Base-by-base conservation (phyloP, 2,797 vertebrate genomes). In the Pygocentrus nattereri region DNA sequence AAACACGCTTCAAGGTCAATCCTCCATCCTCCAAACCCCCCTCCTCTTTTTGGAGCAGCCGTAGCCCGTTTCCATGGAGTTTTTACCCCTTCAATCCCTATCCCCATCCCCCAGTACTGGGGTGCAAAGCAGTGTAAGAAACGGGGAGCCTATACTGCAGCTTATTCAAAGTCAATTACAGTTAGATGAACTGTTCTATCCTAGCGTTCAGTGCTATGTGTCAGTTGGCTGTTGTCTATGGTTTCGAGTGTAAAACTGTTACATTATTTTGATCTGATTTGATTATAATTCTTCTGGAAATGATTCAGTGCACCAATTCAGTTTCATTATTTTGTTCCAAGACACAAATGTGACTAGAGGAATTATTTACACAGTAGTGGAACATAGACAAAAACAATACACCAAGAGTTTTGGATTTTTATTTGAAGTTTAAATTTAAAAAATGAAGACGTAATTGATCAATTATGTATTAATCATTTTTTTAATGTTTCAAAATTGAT, bases 1-100 rank as follows among this genome's bases (percentile, higher is more conserved):
- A 56, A 52, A 44, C 69, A 58, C 44, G 58, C 67, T 10, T 77
- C 80, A 82, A 82, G 80, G 81, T 82, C 81, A 78, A 44, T 19
- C 74, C 80, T 72, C 61, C 70, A 54, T 71, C 50, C 69, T 30
- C 12, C 8, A 41, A 15, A 38, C 10, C 38, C 34, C 65, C 44
- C 69, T 18, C 56, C 38, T 54, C 34, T 6, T 82, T 61, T 71
- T 70, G 62, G 7, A 64, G 31, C 30, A 62, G 31, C 25, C 1
- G 10, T 13, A 18, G 47, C 62, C 47, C 5, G 74, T 82, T 82
- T 65, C 80, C 80, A 82, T 82, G 74, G 80, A 65, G 74, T 72
- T 72, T 65, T 71, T 30, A 44, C 74, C 47, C 68, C n/a, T 49
- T 52, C 16, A 27, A 10, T 52, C 47, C 25, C 13, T 3, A 69